A percentile compares a stretch with the other conserved stretches of the same genome.
Conservation (phyloP, 2,113 vertebrate genomes). For the Gymnobelideus leadbeateri region DNA sequence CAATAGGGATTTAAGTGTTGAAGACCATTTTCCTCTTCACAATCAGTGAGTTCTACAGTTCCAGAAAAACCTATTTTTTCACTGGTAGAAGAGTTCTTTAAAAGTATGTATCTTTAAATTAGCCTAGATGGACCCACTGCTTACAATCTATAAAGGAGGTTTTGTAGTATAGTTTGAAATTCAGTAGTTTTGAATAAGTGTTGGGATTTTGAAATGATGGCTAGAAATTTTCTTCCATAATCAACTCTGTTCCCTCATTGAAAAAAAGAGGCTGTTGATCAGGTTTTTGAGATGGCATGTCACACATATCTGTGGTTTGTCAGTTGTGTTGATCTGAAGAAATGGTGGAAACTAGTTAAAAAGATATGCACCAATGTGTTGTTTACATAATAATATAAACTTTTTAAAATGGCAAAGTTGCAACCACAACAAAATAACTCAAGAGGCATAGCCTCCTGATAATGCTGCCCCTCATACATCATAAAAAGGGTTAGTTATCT, state of each 20-base stretch:
- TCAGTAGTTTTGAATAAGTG: constrained; percentile 37
- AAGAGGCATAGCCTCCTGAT: not conserved
- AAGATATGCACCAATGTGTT: not conserved
- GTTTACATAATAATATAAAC: not conserved
- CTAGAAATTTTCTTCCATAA: not conserved
- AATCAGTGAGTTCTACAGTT: not conserved
- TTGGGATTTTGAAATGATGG: not conserved
- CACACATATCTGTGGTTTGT: not conserved
- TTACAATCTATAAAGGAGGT: not conserved
- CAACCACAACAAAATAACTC: not conserved
- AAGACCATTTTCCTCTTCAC: not conserved
- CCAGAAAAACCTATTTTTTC: constrained; percentile 2
- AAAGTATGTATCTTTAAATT: constrained; percentile 36
- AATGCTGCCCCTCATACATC: not conserved
- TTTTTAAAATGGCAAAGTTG: not conserved
- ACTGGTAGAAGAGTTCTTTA: constrained; percentile 13
- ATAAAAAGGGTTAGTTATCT: not conserved
- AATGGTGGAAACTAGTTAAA: not conserved
- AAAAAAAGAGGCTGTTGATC: not conserved
- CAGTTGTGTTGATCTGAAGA: not conserved
- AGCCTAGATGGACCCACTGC: not conserved
- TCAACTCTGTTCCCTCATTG: not conserved
- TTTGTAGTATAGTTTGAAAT: constrained; percentile 50
- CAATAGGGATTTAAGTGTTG: not conserved
- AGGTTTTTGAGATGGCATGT: not conserved